A percentile compares a stretch with the other conserved stretches of the same genome.
Evolutionary conservation across 2,888 invertebrate species (phyloP).

Genomic region (Synanthedon myopaeformis): DNA sequence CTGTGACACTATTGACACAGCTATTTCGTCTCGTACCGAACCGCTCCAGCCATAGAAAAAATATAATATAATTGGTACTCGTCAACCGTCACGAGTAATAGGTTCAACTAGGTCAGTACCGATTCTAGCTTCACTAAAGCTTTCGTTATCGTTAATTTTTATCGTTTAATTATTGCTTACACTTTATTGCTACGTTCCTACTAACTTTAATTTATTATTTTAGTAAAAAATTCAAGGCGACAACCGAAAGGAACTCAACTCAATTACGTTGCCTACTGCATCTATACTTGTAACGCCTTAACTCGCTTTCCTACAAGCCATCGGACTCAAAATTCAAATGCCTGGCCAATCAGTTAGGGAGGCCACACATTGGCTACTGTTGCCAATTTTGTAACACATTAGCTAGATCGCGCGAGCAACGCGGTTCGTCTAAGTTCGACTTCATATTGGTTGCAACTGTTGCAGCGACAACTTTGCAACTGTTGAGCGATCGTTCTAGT

Average conservation of each 20-base stretch:
- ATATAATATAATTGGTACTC: constrained; percentile 37
- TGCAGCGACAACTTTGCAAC: no score
- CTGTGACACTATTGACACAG: constrained; percentile 53
- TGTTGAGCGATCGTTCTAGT: no score
- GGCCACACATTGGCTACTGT: no score
- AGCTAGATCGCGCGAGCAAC: no score
- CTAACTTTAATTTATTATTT: constrained; percentile 31
- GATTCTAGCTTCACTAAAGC: constrained; percentile 67
- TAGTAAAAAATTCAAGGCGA: constrained; percentile 13
- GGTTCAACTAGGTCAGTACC: constrained; percentile 60
- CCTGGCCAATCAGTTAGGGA: no score
- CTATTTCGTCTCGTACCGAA: constrained; percentile 56
- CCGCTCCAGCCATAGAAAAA: constrained; percentile 59
- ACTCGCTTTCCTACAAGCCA: no score
- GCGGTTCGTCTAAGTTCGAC: no score
- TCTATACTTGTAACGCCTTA: no score
- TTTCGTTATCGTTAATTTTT: constrained; percentile 11
- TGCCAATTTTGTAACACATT: no score
- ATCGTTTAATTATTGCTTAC: constrained; percentile 56
- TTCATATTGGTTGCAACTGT: no score
- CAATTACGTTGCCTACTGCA: no score
- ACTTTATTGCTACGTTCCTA: constrained; percentile 61
- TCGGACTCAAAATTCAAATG: no score
- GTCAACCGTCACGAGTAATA: constrained; percentile 41
- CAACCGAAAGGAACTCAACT: constrained; percentile 1